These are phyloP conservation scores for Burhinus bistriatus DNA, from an alignment of 2,113 vertebrate genomes.

Conservation along the genomic window DNA sequence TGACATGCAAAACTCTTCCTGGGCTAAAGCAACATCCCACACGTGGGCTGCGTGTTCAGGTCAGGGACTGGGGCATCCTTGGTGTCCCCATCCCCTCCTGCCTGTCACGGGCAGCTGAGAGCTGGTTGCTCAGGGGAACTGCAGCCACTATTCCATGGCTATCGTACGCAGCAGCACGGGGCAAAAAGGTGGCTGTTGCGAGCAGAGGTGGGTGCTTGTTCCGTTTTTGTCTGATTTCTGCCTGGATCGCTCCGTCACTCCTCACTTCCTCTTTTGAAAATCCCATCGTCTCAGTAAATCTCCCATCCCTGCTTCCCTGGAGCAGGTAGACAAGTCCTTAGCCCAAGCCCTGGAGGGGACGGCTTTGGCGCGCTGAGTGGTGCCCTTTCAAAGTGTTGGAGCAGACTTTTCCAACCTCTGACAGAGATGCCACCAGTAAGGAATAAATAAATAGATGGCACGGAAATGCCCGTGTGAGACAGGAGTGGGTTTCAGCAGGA, in stretches of 20 bases:
- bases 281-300: background rate
- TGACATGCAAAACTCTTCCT: background rate
- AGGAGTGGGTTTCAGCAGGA: rapidly evolving
- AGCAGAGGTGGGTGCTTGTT: background rate
- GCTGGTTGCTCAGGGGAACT: too few relatives aligned
- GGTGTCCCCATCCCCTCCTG: background rate
- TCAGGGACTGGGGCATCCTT: background rate
- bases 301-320: background rate
- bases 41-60: rapidly evolving
- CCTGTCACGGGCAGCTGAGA: background rate
- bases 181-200: background rate
- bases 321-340: rapidly evolving
- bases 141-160: rapidly evolving
- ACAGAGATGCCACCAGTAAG: background rate
- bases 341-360: rapidly evolving
- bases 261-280: background rate
- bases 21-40: rapidly evolving
- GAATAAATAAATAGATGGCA: too few relatives aligned
- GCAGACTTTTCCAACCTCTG: background rate
- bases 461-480: background rate
- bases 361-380: background rate
- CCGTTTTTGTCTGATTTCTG: background rate
- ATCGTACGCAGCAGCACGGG: rapidly evolving
- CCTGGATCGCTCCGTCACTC: background rate
- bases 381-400: background rate